Percentiles rank a stretch among this genome's conserved stretches.
Evolutionary conservation across 2,797 vertebrate species (phyloP).

Genomic region (Labroides dimidiatus): DNA sequence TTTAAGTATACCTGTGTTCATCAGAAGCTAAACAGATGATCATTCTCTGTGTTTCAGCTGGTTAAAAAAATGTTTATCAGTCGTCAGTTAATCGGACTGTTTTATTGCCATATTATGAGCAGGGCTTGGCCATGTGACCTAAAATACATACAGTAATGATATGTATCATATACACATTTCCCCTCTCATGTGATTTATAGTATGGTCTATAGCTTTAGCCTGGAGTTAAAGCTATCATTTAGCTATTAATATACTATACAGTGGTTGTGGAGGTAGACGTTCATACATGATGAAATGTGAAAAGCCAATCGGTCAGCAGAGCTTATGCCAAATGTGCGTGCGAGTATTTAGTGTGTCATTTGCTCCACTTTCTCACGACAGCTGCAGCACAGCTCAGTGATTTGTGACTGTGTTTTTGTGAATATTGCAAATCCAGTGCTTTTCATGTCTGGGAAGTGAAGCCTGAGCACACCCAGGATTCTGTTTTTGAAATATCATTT

Average conservation of each 20-base stretch:
- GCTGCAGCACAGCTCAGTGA: slow-evolving; percentile 19
- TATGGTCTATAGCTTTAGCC: slow-evolving; percentile 6
- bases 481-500: not conserved
- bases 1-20: not conserved
- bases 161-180: slow-evolving; percentile 11
- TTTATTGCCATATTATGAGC: slow-evolving; percentile 16
- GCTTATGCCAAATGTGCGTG: slow-evolving; percentile 13
- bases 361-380: slow-evolving; percentile 24
- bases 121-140: slow-evolving; percentile 14
- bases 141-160: slow-evolving; percentile 30
- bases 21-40: too few species aligned
- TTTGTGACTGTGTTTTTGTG: slow-evolving; percentile 5
- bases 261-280: slow-evolving; percentile 21
- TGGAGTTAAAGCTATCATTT: slow-evolving; percentile 38
- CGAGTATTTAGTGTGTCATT: slow-evolving; percentile 20
- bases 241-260: slow-evolving; percentile 39
- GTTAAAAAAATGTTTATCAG: slow-evolving; percentile 18
- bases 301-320: slow-evolving; percentile 6
- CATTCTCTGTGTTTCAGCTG: too few species aligned
- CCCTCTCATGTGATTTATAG: slow-evolving; percentile 25
- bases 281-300: slow-evolving; percentile 32
- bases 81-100: slow-evolving; percentile 9
- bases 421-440: not conserved
- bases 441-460: not conserved
- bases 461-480: not conserved